Conservation (phyloP, 2,797 vertebrate species). For the Pangasius mekongensis region DNA sequence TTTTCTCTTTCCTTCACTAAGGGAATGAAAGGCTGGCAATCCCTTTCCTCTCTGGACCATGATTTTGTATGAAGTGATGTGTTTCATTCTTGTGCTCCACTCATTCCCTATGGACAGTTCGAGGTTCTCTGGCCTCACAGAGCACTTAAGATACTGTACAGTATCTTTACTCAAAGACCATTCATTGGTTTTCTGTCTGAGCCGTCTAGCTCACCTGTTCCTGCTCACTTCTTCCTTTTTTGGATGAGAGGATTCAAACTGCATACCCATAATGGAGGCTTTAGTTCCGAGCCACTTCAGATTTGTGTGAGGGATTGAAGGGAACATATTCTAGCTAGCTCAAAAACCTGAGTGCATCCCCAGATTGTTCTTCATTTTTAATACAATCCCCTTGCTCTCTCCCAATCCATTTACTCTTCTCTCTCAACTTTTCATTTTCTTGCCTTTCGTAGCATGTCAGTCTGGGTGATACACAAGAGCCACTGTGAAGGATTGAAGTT, state of each 20-base stretch:
- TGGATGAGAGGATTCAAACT: background rate
- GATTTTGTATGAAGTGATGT: background rate
- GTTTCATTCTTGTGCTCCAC: background rate
- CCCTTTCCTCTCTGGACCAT: background rate
- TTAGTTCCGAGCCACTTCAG: background rate
- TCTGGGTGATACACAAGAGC: conserved; percentile 19
- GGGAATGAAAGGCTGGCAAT: background rate
- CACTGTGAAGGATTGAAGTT: background rate
- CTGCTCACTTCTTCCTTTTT: background rate
- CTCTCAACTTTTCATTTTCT: conserved; percentile 28
- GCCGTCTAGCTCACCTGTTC: background rate
- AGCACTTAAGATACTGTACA: conserved; percentile 9
- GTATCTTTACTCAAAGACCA: conserved; percentile 5
- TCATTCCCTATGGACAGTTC: background rate
- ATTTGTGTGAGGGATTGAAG: background rate
- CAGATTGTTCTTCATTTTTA: conserved; percentile 18
- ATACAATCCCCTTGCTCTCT: background rate
- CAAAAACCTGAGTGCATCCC: background rate
- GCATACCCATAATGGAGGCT: background rate
- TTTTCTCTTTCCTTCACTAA: background rate
- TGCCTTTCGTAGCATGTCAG: conserved; percentile 9
- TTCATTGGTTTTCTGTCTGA: background rate
- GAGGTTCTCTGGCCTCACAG: background rate
- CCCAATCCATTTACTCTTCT: conserved; percentile 17
- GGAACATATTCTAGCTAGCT: background rate